Evolutionary conservation across 35 echinoderm and acorn worm species (phyloP).

Genomic region (Acanthaster planci): DNA sequence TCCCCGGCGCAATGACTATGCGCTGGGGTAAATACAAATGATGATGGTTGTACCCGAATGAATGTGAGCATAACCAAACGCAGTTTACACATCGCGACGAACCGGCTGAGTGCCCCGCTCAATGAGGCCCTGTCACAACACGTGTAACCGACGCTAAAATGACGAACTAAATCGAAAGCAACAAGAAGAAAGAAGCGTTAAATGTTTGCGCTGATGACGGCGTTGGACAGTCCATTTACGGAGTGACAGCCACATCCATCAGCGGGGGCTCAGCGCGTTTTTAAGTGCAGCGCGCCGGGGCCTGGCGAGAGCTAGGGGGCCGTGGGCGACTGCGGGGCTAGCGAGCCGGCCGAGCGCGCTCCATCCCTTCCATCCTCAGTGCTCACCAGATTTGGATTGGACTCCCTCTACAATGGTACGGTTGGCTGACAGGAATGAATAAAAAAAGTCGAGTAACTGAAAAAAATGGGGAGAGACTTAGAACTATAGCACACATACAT

Average conservation of each 20-base stretch:
- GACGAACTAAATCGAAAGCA: constrained; percentile 31
- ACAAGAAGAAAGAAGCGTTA: constrained; percentile 32
- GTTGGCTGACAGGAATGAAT: not conserved
- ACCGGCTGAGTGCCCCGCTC: constrained; percentile 11
- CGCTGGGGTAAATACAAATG: not conserved
- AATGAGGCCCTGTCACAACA: constrained; percentile 25
- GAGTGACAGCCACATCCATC: constrained; percentile 21
- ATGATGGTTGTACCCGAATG: not conserved
- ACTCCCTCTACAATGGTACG: constrained; percentile 16
- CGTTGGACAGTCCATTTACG: constrained; percentile 25
- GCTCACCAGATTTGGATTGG: not conserved
- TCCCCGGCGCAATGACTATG: too few species aligned
- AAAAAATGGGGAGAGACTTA: not conserved
- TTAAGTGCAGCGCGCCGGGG: not conserved
- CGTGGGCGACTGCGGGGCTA: constrained; percentile 6
- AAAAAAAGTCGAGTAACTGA: not conserved
- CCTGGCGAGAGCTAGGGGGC: not conserved
- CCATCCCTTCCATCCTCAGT: not conserved
- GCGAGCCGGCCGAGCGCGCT: not conserved
- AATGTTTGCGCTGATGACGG: constrained; percentile 25
- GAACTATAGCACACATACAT: not conserved
- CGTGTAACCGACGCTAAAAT: constrained; percentile 28
- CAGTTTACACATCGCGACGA: constrained; percentile 9
- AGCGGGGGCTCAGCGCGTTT: constrained; percentile 11
- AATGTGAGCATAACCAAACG: constrained; percentile 20